These are phyloP conservation scores for Pterostichus niger DNA, from an alignment of 2,888 invertebrate species.

Conservation along the genomic window DNA sequence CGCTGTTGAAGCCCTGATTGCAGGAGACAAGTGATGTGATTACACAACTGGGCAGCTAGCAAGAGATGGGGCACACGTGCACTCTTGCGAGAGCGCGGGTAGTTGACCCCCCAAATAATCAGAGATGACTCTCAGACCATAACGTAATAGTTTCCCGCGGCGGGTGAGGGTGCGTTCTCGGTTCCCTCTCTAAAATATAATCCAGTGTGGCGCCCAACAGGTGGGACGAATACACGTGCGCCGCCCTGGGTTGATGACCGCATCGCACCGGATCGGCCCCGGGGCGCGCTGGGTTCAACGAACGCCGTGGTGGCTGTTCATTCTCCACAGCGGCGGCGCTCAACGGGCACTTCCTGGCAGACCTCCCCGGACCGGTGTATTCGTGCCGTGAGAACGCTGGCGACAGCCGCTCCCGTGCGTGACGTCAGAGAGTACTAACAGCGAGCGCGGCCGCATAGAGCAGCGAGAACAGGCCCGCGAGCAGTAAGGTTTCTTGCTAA, in stretches of 20 bases:
- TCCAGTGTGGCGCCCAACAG: constrained; percentile 62
- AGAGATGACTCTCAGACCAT: constrained; percentile 45
- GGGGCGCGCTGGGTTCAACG: constrained; percentile 71
- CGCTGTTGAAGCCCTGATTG: constrained; percentile 55
- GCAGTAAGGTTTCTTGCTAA: constrained; percentile 31
- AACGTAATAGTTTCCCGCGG: constrained; percentile 50
- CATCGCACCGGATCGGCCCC: constrained; percentile 61
- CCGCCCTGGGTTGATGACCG: constrained; percentile 66
- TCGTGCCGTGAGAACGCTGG: constrained; percentile 59
- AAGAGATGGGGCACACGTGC: constrained; percentile 62
- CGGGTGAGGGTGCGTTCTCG: constrained; percentile 57
- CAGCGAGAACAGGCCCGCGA: constrained; percentile 24
- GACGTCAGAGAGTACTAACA: constrained; percentile 32
- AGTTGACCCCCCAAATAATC: constrained; percentile 78
- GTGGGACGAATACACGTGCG: constrained; percentile 65
- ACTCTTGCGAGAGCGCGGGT: constrained; percentile 73
- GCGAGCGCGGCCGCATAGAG: constrained; percentile 22
- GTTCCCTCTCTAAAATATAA: constrained; percentile 36
- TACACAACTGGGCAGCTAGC: constrained; percentile 23
- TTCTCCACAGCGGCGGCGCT: constrained; percentile 72
- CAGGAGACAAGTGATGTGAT: constrained; percentile 16
- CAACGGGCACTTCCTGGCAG: constrained; percentile 74
- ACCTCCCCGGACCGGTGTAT: constrained; percentile 70
- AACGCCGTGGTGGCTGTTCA: constrained; percentile 72
- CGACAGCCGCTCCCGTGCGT: constrained; percentile 55